These are phyloP conservation scores for Tolmerus cingulatus DNA, from an alignment of 2,888 invertebrate genomes.

Conservation along the genomic window DNA sequence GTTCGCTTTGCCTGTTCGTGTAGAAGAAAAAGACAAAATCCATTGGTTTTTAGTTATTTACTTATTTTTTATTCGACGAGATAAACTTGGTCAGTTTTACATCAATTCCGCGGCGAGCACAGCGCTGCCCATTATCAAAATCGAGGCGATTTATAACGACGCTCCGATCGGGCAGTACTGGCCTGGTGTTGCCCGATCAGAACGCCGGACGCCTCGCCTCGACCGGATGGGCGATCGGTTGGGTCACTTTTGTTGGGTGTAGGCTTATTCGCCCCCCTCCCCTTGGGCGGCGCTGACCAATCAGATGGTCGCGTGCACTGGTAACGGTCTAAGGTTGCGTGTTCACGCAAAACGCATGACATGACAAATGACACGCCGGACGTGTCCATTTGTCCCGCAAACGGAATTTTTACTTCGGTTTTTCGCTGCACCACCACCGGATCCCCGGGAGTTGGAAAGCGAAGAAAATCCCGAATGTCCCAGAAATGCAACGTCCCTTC, in stretches of 20 bases:
- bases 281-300: background rate
- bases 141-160: background rate
- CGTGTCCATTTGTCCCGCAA: constrained; percentile 16
- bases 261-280: background rate
- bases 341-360: constrained; percentile 32
- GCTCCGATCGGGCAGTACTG: constrained; percentile 7
- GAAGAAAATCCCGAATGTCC: background rate
- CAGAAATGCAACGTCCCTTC: background rate
- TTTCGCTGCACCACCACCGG: background rate
- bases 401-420: background rate
- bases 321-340: constrained; percentile 38
- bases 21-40: constrained; percentile 8
- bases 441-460: background rate
- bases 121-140: background rate
- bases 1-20: background rate
- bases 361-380: constrained; percentile 42
- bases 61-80: too few species aligned
- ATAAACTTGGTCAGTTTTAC: constrained; percentile 35
- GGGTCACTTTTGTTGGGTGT: background rate
- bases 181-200: background rate
- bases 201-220: background rate
- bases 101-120: background rate
- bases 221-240: background rate
- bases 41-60: background rate
- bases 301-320: constrained; percentile 38